Evolutionary conservation across 2,888 invertebrate genomes (phyloP), one percentile per base, ranked within the genome.

Genomic region (Kuschelorhynchus macadamiae): DNA sequence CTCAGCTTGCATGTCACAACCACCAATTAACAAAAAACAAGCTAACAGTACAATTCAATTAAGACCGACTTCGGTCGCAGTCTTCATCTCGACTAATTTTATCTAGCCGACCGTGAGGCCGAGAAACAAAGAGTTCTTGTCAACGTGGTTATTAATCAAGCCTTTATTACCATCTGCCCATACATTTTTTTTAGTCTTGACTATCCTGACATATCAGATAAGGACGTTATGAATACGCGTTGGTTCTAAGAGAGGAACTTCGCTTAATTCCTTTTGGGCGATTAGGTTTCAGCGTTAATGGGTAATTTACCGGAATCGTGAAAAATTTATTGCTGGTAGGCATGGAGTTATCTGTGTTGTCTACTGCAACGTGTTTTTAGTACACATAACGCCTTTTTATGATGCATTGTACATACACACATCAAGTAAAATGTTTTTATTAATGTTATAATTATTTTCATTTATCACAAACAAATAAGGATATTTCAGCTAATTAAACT

Each of bases 121-220:
- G 50, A 41, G 50, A 44, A 50, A 65, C 65, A 65, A 57, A 57
- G 52, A 56, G 41, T 36, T 44, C 42, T 57, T 65, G 65, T 65
- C 65, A 57, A 47, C 65, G 42, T 9, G 2, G 50, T 52, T 50
- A 65, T 65, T 65, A 65, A 65, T 65, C 65, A 65, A 65, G 65
- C 57, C 44, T 44, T 61, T 52, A 50, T 52, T 52, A 61, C 36
- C 52, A 50, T 21, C 44, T 52, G 50, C 42, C 44, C 61, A 41
- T 42, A 50, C 33, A 11, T 42, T 46, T 47, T 47, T 36, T 33
- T 33, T 33, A 14, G 47, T 25, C 57, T 57, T 33, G 57, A 46
- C 17, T 33, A 18, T 42, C 61, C 32, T 61, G 61, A 61, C 50
- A 30, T 30, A 61, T 61, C 61, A 52, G 61, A 61, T 61, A 61